Percentiles rank a stretch among this genome's conserved stretches.
Conservation (phyloP, 2,113 vertebrate genomes). For the Lampris incognitus region DNA sequence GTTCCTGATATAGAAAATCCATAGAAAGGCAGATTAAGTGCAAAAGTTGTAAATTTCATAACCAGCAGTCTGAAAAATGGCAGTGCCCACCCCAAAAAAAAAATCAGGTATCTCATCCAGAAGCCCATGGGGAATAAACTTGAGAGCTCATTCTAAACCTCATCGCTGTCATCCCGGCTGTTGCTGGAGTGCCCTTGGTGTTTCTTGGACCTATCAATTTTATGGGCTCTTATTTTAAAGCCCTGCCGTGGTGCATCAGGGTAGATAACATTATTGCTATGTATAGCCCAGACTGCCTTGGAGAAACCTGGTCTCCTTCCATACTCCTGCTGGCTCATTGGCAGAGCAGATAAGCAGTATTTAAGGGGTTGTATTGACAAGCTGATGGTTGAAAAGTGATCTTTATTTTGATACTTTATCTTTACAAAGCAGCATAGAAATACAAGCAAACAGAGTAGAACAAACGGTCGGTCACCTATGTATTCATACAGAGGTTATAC, state of each 20-base stretch:
- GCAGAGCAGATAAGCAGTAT: constrained; percentile 40
- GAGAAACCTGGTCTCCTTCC: constrained; percentile 29
- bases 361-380: constrained; percentile 34
- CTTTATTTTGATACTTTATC: no score
- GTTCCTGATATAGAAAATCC: no score
- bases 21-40: no score
- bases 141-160: background rate
- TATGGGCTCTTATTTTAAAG: constrained; percentile 69
- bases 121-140: no score
- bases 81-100: background rate
- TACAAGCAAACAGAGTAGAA: no score
- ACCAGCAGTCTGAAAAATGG: no score
- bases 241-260: constrained; percentile 53
- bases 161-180: background rate
- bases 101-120: background rate
- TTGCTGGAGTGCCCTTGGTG: constrained; percentile 58
- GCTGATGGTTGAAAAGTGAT: constrained; percentile 31
- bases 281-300: constrained; percentile 62
- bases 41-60: no score
- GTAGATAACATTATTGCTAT: constrained; percentile 69
- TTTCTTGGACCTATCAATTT: constrained; percentile 73
- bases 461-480: no score
- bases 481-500: no score
- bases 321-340: constrained; percentile 36
- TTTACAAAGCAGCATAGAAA: no score